phyloP scores from a whole-genome alignment of 2,113 vertebrate genomes.

The Vulpes ferrilata region DNA sequence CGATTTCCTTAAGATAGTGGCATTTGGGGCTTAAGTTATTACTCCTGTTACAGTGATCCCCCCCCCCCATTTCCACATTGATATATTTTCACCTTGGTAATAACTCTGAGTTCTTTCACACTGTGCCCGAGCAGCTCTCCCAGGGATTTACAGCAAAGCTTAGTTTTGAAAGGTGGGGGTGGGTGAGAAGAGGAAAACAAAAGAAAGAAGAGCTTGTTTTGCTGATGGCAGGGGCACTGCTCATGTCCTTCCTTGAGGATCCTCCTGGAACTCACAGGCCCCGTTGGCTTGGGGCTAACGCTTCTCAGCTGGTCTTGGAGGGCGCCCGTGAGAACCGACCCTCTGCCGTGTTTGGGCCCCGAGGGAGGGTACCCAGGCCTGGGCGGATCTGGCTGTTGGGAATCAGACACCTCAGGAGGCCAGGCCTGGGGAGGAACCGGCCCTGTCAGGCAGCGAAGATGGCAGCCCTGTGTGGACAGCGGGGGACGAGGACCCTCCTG shows the following conservation, averaged over 20 bases:
- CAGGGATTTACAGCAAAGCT: background rate
- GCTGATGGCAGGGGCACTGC: accelerated
- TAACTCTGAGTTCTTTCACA: background rate
- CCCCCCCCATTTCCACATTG: background rate
- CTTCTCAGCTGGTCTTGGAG: background rate
- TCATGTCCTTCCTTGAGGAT: accelerated
- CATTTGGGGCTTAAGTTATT: background rate
- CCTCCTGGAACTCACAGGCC: background rate
- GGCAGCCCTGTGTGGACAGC: background rate
- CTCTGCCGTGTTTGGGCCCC: background rate
- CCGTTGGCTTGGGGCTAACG: background rate
- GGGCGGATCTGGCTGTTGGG: no score
- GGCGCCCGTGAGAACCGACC: background rate
- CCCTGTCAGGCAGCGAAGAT: accelerated
- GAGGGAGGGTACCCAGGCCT: background rate
- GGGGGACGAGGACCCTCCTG: background rate
- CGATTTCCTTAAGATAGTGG: background rate
- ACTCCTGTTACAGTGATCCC: no score
- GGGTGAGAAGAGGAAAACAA: background rate
- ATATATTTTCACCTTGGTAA: background rate
- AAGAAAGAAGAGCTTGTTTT: background rate
- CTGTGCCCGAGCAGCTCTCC: accelerated
- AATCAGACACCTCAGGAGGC: no score
- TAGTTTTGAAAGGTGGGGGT: background rate
- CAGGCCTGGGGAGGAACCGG: background rate